Evolutionary conservation across 2,797 vertebrate species (phyloP).

Genomic region (Neosilurus mollespiculum): DNA sequence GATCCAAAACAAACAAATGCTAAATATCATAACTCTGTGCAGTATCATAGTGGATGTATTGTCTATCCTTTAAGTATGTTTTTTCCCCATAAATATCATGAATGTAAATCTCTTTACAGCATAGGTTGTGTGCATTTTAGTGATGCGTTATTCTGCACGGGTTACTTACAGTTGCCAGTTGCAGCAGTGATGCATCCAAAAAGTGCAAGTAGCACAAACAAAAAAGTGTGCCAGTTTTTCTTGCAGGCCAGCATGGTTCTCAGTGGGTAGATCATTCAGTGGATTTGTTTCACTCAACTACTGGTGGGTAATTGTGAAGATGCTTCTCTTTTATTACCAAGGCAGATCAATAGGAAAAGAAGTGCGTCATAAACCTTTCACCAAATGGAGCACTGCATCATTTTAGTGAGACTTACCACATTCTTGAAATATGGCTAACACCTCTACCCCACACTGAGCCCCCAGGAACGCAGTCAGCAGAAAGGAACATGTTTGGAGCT

Average conservation of each 20-base stretch:
- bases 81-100: too few relatives aligned
- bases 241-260: constrained; percentile 23
- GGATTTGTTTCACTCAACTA: neutral
- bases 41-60: neutral
- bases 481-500: neutral
- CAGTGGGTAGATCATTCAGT: neutral
- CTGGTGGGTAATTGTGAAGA: neutral
- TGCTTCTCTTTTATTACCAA: constrained; percentile 32
- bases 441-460: constrained; percentile 28
- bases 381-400: neutral
- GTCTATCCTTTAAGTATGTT: neutral
- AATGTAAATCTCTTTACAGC: neutral
- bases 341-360: neutral
- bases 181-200: constrained; percentile 43
- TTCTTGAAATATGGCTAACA: constrained; percentile 35
- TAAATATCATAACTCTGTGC: too few relatives aligned
- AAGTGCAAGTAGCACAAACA: constrained; percentile 43
- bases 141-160: neutral
- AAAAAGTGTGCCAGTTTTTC: neutral
- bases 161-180: constrained; percentile 50
- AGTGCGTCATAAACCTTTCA: constrained; percentile 24
- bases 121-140: neutral
- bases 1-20: neutral
- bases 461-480: constrained; percentile 29
- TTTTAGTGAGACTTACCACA: neutral